phyloP scores from a whole-genome alignment of 2,888 invertebrate genomes.

The Myopa tessellatipennis region DNA sequence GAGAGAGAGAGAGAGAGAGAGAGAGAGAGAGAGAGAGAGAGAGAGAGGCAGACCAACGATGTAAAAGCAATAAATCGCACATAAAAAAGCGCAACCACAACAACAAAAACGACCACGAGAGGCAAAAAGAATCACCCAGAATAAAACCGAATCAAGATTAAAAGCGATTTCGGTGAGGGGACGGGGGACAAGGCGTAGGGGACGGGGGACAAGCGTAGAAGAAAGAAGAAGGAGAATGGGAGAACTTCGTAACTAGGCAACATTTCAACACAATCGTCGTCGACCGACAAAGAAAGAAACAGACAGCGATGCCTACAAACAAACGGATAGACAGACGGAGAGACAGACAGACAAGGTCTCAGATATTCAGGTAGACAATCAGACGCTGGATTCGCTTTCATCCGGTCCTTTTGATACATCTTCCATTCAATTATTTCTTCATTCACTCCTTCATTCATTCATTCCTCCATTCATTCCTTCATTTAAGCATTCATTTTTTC shows the following conservation, averaged over 20 bases:
- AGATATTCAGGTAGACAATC: neutral
- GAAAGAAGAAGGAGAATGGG: neutral
- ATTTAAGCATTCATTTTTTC: neutral
- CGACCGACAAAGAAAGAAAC: neutral
- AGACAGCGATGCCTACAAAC: neutral
- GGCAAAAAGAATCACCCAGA: neutral
- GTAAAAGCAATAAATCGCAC: neutral
- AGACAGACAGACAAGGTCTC: neutral
- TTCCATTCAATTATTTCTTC: neutral
- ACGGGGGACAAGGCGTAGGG: neutral
- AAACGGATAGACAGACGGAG: neutral
- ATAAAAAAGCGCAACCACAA: neutral
- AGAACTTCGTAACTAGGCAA: neutral
- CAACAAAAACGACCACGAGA: neutral
- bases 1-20: neutral
- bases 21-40: neutral
- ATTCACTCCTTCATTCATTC: neutral
- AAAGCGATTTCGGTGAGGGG: neutral
- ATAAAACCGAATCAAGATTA: neutral
- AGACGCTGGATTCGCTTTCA: neutral
- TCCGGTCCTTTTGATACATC: neutral
- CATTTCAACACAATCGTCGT: slow-evolving; percentile 16
- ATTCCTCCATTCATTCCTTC: slow-evolving; percentile 1
- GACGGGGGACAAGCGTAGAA: neutral
- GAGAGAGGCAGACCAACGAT: neutral